A percentile compares a stretch with the other conserved stretches of the same genome.
phyloP scores from a whole-genome alignment of 2,113 vertebrate genomes.

The Podarcis cretensis region DNA sequence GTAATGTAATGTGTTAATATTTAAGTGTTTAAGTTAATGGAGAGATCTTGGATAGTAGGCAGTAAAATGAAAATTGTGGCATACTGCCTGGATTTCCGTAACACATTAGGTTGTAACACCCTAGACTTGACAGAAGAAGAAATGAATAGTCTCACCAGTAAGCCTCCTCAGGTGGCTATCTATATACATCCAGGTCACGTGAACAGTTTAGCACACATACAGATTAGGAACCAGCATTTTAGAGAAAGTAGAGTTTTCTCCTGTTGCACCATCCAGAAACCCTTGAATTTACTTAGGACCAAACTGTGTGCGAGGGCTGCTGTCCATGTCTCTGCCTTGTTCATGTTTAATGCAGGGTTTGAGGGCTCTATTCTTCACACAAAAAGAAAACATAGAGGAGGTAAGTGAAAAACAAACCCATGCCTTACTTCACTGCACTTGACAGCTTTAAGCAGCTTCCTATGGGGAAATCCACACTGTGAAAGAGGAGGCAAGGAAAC shows the following conservation, averaged over 20 bases:
- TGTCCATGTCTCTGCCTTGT: background rate
- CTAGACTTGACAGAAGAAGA: background rate
- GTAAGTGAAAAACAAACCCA: background rate
- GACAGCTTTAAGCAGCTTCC: background rate
- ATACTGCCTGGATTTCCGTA: constrained; percentile 2
- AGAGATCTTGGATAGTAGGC: background rate
- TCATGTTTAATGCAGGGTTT: background rate
- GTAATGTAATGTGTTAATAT: background rate
- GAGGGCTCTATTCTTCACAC: background rate
- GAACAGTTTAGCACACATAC: background rate
- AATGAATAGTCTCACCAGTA: background rate
- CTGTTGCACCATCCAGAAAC: background rate
- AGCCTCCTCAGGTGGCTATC: background rate
- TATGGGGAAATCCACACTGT: no score
- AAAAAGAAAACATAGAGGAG: background rate
- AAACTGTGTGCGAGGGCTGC: background rate
- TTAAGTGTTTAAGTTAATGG: background rate
- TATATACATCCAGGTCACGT: background rate
- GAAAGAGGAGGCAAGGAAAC: no score
- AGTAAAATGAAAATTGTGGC: background rate
- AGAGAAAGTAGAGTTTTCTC: background rate
- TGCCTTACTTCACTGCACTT: background rate
- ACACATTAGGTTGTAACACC: background rate
- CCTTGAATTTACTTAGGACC: background rate
- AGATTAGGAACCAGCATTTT: no score